These are phyloP conservation scores for Stenurella melanura DNA, from an alignment of 2,888 invertebrate genomes.

Conservation along the genomic window DNA sequence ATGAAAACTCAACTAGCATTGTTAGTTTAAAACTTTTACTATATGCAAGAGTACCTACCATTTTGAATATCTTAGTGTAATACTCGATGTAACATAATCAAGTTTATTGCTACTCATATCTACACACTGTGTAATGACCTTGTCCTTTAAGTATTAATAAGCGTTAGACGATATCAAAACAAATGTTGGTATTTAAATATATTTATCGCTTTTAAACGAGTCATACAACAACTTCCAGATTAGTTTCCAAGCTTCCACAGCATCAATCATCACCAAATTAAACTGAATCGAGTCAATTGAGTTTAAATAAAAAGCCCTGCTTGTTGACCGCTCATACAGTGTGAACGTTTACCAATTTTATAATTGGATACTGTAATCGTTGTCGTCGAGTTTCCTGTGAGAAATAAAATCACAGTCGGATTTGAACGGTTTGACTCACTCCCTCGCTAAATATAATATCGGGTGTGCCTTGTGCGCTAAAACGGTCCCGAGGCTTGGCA, in stretches of 20 bases:
- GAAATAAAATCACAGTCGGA: conserved; percentile 43
- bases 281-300: conserved; percentile 25
- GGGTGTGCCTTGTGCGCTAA: conserved; percentile 62
- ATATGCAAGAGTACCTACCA: too few relatives aligned
- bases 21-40: too few relatives aligned
- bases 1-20: too few relatives aligned
- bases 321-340: conserved; percentile 23
- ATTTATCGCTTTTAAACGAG: neutral
- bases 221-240: neutral
- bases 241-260: neutral
- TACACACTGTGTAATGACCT: neutral
- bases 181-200: too few relatives aligned
- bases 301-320: neutral
- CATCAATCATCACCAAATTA: neutral
- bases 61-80: too few relatives aligned
- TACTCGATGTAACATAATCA: too few relatives aligned
- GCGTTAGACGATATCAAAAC: too few relatives aligned
- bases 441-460: conserved; percentile 63
- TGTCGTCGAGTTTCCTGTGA: conserved; percentile 45
- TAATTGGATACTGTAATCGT: conserved; percentile 36
- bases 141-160: neutral
- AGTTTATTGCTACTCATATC: too few relatives aligned
- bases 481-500: conserved; percentile 62
- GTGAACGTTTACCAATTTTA: conserved; percentile 32
- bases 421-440: conserved; percentile 56